These are phyloP conservation scores for Cinara cedri DNA, from an alignment of 2,888 invertebrate genomes.

Conservation along the genomic window DNA sequence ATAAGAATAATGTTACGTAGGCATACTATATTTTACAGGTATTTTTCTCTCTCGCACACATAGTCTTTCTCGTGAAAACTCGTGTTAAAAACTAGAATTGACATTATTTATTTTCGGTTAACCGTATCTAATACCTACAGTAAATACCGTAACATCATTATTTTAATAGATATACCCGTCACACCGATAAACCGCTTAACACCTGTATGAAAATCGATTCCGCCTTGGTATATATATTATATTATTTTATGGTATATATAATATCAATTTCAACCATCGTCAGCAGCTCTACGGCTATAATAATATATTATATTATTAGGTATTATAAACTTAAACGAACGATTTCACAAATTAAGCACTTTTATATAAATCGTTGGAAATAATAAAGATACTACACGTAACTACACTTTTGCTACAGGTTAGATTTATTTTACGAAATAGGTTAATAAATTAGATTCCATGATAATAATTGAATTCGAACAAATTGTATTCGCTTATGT, in stretches of 20 bases:
- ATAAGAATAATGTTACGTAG: background rate
- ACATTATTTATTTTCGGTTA: conserved; percentile 12
- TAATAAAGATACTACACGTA: background rate
- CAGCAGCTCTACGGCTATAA: conserved; percentile 13
- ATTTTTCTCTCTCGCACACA: background rate
- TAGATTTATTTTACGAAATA: no score
- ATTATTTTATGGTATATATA: background rate
- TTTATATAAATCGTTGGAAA: background rate
- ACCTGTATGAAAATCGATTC: conserved; percentile 40
- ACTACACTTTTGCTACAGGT: background rate
- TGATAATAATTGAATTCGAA: no score
- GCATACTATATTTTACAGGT: background rate
- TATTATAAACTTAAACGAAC: background rate
- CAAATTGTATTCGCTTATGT: no score
- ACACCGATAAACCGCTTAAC: conserved; percentile 45
- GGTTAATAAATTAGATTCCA: no score
- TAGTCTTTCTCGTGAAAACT: background rate
- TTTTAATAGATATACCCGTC: conserved; percentile 28
- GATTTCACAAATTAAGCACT: conserved; percentile 13
- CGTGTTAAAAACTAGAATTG: conserved; percentile 7
- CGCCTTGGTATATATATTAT: background rate
- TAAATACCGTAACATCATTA: conserved; percentile 43
- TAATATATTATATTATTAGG: background rate
- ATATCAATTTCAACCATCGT: conserved; percentile 12
- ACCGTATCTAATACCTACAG: conserved; percentile 32